A percentile compares a stretch with the other conserved stretches of the same genome.
Evolutionary conservation across 2,797 vertebrate species (phyloP).

Genomic region (Trichosurus vulpecula): DNA sequence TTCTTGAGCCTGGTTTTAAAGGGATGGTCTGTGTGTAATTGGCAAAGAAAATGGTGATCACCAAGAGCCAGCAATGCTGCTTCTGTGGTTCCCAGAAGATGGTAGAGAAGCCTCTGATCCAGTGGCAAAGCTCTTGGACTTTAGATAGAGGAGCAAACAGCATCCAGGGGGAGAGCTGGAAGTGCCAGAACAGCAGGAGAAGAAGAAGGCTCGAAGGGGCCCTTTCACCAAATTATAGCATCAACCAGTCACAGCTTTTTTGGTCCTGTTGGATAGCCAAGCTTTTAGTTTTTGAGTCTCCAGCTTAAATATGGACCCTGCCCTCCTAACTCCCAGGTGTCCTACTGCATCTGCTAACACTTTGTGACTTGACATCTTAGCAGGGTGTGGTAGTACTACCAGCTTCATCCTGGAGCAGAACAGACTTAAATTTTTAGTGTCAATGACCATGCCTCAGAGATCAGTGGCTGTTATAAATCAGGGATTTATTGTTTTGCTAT

Average conservation of each 20-base stretch:
- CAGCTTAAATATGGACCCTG: not conserved
- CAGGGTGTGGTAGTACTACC: not conserved
- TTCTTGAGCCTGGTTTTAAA: not conserved
- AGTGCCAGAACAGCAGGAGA: not conserved
- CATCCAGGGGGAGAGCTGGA: not conserved
- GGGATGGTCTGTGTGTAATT: not conserved
- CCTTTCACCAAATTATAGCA: not conserved
- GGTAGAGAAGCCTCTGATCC: not conserved
- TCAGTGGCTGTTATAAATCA: not conserved
- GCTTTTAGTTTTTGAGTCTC: not conserved
- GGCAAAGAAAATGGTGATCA: not conserved
- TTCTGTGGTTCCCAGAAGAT: not conserved
- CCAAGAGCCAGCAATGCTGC: not conserved
- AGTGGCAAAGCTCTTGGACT: not conserved
- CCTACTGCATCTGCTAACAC: not conserved
- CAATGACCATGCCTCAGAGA: not conserved
- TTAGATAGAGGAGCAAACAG: not conserved
- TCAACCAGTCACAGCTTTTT: not conserved
- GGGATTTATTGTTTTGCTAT: not conserved
- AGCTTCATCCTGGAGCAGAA: not conserved
- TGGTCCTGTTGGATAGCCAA: no score
- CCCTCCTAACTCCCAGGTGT: not conserved
- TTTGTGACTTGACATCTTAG: not conserved
- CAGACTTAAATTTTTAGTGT: not conserved
- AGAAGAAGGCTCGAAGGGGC: not conserved